These are phyloP conservation scores for Buphagus erythrorhynchus DNA, from an alignment of 2,797 vertebrate genomes.

Conservation along the genomic window DNA sequence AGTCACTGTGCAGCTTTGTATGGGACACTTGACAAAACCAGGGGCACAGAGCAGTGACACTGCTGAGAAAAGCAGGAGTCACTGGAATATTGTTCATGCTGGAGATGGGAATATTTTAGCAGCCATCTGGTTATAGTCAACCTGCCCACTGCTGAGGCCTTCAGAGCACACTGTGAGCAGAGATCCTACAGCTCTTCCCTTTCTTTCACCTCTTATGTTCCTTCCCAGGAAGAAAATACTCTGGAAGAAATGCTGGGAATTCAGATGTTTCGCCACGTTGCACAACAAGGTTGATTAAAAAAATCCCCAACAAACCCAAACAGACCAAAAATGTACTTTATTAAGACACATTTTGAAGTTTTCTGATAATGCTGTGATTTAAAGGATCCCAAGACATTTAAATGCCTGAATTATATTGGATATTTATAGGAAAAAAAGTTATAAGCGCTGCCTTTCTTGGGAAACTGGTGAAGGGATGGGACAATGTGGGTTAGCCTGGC, in stretches of 20 bases:
- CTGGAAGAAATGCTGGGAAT: neutral
- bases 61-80: constrained; percentile 5
- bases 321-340: neutral
- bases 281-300: neutral
- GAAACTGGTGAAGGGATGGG: neutral
- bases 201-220: constrained; percentile 1
- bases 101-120: constrained; percentile 55
- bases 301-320: neutral
- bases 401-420: neutral
- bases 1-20: neutral
- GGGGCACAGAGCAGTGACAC: neutral
- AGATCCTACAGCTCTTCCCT: constrained; percentile 51
- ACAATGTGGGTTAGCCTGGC: neutral
- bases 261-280: neutral
- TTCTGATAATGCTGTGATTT: neutral
- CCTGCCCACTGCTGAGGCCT: constrained; percentile 44
- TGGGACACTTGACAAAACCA: neutral
- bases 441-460: neutral
- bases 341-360: neutral
- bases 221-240: neutral
- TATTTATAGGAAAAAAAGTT: neutral
- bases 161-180: constrained; percentile 47
- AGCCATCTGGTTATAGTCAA: constrained; percentile 73
- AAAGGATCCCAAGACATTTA: neutral
- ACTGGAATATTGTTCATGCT: neutral